Conservation (phyloP, 2,888 invertebrate genomes). For the Tillus elongatus region DNA sequence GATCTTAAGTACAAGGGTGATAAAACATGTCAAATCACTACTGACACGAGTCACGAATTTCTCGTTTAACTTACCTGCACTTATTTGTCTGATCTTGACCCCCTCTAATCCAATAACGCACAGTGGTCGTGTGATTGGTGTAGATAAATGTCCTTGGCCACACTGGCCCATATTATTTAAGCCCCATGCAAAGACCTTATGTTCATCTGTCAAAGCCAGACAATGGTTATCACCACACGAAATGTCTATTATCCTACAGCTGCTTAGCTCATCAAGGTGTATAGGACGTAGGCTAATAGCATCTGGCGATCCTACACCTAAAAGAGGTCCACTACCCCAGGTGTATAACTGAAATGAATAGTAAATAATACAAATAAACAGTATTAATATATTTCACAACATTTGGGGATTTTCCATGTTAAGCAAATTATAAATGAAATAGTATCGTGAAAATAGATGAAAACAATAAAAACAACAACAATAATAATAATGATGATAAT, state of each 20-base stretch:
- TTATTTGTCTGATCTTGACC: conserved; percentile 49
- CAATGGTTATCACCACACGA: conserved; percentile 55
- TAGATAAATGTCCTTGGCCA: conserved; percentile 52
- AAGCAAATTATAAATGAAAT: no score
- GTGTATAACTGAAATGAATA: conserved; percentile 41
- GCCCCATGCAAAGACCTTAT: conserved; percentile 51
- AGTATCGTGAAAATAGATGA: background rate
- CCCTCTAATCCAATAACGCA: conserved; percentile 49
- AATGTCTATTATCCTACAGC: conserved; percentile 49
- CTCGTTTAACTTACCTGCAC: conserved; percentile 50
- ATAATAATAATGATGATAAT: no score
- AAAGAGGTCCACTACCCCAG: conserved; percentile 53
- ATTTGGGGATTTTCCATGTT: no score
- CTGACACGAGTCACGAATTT: no score
- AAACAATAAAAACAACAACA: conserved; percentile 7
- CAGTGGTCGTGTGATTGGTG: conserved; percentile 48
- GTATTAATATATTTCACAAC: no score
- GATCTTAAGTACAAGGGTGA: background rate
- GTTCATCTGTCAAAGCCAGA: conserved; percentile 49
- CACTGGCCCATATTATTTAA: conserved; percentile 57
- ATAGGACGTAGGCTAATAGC: conserved; percentile 47
- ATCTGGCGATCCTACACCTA: conserved; percentile 51
- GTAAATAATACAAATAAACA: no score
- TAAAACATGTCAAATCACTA: no score
- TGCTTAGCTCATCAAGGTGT: conserved; percentile 46